Conservation (phyloP, 2,888 invertebrate genomes). For the Lycaena phlaeas region DNA sequence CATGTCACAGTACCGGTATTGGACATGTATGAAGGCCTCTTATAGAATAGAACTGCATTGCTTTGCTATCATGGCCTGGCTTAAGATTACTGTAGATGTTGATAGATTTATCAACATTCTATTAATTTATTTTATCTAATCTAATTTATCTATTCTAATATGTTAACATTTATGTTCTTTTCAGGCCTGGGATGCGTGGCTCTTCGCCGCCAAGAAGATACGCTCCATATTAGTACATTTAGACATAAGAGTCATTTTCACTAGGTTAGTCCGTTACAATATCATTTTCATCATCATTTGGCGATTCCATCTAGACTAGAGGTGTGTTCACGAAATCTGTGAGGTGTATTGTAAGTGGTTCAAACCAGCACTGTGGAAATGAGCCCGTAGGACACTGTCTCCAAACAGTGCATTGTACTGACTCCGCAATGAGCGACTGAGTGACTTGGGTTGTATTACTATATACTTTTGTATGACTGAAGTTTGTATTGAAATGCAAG, state of each 20-base stretch:
- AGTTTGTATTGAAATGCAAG: slow-evolving; percentile 26
- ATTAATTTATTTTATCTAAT: no score
- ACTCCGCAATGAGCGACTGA: neutral
- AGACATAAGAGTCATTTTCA: neutral
- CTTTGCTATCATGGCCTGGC: no score
- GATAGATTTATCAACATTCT: no score
- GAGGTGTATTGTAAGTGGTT: neutral
- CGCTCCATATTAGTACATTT: slow-evolving; percentile 79
- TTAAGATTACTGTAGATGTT: no score
- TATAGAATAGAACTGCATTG: no score
- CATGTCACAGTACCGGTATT: no score
- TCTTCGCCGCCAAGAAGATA: slow-evolving; percentile 89
- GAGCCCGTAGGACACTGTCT: slow-evolving; percentile 2
- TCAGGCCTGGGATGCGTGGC: slow-evolving; percentile 84
- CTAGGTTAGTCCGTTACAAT: neutral
- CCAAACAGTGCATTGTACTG: slow-evolving; percentile 2
- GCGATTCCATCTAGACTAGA: neutral
- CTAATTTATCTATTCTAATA: neutral
- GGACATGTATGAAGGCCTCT: no score
- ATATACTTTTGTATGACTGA: slow-evolving; percentile 8
- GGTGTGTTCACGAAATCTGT: neutral
- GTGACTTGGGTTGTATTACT: neutral
- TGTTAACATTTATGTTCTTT: neutral
- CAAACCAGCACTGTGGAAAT: neutral
- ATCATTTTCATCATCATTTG: neutral